Evolutionary conservation across 2,797 vertebrate genomes (phyloP).

Genomic region (Onychomys torridus): DNA sequence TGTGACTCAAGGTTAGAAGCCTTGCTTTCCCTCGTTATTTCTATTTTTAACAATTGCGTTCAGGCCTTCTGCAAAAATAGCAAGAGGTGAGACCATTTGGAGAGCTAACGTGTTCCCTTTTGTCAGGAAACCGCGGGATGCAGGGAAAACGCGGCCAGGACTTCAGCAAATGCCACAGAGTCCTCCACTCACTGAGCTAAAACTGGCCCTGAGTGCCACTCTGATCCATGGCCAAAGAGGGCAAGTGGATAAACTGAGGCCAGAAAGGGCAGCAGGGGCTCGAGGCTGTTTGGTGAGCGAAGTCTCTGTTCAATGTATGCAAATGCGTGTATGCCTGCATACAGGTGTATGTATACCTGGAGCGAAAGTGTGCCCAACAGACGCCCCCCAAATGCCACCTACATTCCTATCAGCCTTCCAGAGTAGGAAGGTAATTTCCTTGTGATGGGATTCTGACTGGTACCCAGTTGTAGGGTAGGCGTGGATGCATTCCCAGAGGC

Average conservation of each 20-base stretch:
- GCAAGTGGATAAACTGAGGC: neutral
- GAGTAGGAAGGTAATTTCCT: neutral
- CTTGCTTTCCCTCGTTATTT: conserved; percentile 79
- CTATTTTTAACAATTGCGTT: conserved; percentile 81
- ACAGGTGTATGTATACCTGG: neutral
- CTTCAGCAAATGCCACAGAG: neutral
- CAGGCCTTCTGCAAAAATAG: conserved; percentile 79
- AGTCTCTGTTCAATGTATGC: neutral
- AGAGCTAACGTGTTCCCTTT: conserved; percentile 38
- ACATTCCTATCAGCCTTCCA: neutral
- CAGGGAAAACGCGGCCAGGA: conserved; percentile 39
- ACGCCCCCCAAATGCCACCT: neutral
- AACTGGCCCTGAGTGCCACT: neutral
- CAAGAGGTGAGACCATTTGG: conserved; percentile 74
- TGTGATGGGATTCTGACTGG: rapidly evolving
- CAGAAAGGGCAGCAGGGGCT: neutral
- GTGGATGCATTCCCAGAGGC: neutral
- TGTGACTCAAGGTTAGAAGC: conserved; percentile 78
- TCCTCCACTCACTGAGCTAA: neutral
- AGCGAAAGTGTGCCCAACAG: neutral
- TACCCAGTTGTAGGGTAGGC: neutral
- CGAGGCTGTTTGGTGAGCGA: neutral
- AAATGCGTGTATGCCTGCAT: neutral
- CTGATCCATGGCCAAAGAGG: rapidly evolving
- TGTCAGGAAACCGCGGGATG: conserved; percentile 56